Conservation (phyloP, 2,797 vertebrate genomes). For the Leuciscus waleckii region DNA sequence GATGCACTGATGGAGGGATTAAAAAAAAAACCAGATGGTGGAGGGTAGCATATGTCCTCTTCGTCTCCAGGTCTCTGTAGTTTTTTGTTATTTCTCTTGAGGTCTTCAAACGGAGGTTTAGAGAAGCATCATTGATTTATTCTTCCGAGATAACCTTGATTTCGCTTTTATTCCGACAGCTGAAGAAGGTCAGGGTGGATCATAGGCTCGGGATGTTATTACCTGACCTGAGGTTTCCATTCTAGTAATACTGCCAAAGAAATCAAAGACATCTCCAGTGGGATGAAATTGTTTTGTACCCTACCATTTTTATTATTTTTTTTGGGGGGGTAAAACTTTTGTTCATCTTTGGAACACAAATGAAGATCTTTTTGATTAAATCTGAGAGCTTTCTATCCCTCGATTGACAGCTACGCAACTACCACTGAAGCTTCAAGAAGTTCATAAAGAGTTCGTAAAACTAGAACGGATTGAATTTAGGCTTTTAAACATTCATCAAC, state of each 20-base stretch:
- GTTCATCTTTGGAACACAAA: too few species aligned
- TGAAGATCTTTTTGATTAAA: too few species aligned
- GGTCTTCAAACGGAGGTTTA: background rate
- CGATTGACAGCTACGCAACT: too few species aligned
- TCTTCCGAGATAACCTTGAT: slow-evolving; percentile 15
- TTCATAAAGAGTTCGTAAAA: too few species aligned
- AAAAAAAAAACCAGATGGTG: background rate
- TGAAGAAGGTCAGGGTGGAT: background rate
- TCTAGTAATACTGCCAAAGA: background rate
- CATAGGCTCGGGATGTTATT: background rate
- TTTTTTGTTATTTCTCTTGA: slow-evolving; percentile 10
- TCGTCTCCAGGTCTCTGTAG: slow-evolving; percentile 7
- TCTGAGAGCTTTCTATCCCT: too few species aligned
- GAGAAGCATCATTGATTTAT: background rate
- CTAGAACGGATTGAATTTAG: too few species aligned
- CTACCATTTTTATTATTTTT: background rate
- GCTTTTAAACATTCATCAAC: too few species aligned
- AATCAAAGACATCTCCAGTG: background rate
- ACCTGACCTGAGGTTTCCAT: background rate
- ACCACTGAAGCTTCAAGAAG: too few species aligned
- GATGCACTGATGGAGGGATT: slow-evolving; percentile 5
- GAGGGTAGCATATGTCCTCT: background rate
- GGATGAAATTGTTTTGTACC: background rate
- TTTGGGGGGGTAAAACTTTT: too few species aligned
- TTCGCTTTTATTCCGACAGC: background rate